These are phyloP conservation scores for Glaucidium brasilianum DNA, from an alignment of 2,113 vertebrate species.

Conservation along the genomic window DNA sequence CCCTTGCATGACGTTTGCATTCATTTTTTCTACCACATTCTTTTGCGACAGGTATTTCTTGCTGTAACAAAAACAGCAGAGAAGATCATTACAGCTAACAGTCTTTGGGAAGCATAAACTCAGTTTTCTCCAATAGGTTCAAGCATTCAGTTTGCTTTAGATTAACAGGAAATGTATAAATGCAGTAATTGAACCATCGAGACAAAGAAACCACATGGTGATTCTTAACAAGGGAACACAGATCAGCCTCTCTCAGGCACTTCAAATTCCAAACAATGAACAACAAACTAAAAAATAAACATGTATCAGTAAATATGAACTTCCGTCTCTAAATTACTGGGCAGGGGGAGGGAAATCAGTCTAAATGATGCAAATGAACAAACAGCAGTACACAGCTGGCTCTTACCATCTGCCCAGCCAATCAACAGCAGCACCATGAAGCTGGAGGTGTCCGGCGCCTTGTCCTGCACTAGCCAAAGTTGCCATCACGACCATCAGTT, in stretches of 20 bases:
- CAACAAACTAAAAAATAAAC: neutral
- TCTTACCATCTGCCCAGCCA: conserved; percentile 97
- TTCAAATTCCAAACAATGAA: neutral
- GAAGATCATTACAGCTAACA: neutral
- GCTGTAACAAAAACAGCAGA: conserved; percentile 69
- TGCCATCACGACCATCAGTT: conserved; percentile 98
- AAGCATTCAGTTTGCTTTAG: neutral
- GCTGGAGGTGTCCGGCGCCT: conserved; percentile 94
- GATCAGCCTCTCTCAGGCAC: neutral
- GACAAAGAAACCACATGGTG: neutral
- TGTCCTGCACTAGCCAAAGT: conserved; percentile 94
- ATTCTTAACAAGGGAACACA: neutral
- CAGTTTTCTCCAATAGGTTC: neutral
- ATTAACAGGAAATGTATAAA: neutral
- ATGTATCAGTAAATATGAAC: neutral
- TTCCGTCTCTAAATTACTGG: neutral
- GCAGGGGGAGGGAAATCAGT: too few relatives aligned
- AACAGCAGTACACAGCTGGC: neutral
- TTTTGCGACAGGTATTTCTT: conserved; percentile 98
- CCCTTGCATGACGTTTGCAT: conserved; percentile 91
- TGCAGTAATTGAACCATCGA: neutral
- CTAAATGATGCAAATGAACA: neutral
- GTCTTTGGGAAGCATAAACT: neutral
- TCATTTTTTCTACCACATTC: conserved; percentile 98
- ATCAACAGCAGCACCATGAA: conserved; percentile 92